Evolutionary conservation across 1,140 invertebrate genomes (phyloP).

Genomic region (Drosophila kepulauana): DNA sequence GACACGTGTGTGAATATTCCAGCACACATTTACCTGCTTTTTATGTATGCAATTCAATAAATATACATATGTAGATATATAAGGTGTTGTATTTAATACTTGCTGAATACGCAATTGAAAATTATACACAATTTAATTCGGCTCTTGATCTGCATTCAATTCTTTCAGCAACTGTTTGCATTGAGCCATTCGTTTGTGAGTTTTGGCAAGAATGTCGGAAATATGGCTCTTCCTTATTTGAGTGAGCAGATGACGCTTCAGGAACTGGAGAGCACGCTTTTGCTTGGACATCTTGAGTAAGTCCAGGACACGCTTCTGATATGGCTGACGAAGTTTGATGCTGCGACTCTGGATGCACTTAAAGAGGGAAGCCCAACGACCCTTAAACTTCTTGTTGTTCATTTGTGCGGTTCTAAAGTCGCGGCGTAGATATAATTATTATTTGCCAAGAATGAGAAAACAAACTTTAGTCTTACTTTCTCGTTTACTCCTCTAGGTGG

Average conservation of each 20-base stretch:
- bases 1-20: no score
- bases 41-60: no score
- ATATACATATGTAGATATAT: no score
- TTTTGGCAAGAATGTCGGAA: slow-evolving; percentile 95
- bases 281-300: slow-evolving; percentile 99
- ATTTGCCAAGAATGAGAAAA: no score
- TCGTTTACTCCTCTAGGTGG: no score
- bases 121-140: no score
- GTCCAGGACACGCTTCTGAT: slow-evolving; percentile 99
- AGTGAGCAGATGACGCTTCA: slow-evolving; percentile 98
- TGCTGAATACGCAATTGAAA: no score
- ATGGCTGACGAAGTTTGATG: slow-evolving; percentile 98
- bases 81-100: no score
- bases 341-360: slow-evolving; percentile 98
- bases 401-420: slow-evolving; percentile 96
- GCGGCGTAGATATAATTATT: slow-evolving; percentile 87
- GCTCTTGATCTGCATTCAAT: no score
- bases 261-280: slow-evolving; percentile 99
- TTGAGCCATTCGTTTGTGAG: slow-evolving; percentile 94
- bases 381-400: slow-evolving; percentile 88
- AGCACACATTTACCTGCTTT: no score
- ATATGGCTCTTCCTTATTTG: slow-evolving; percentile 97
- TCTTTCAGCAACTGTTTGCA: slow-evolving; percentile 85
- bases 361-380: slow-evolving; percentile 92
- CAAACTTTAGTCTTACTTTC: no score